Conservation (phyloP, 2,888 invertebrate species). For the Alentia gelatinosa region DNA sequence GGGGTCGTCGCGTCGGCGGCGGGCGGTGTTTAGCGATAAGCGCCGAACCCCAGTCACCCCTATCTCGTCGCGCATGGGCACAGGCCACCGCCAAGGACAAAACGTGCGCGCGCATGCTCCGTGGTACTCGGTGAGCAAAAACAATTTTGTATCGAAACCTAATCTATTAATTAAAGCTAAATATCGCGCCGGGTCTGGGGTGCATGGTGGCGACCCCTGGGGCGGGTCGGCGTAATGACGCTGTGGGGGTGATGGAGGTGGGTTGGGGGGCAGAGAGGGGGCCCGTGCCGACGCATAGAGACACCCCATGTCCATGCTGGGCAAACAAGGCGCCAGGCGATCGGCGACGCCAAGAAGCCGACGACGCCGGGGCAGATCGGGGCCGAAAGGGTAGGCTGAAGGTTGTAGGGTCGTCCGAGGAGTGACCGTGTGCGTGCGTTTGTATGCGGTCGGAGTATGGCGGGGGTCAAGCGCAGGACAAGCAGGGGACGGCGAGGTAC, state of each 20-base stretch:
- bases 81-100: not conserved
- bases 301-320: not conserved
- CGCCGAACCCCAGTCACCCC: not conserved
- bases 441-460: no score
- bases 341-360: not conserved
- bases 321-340: not conserved
- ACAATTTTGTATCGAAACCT: conserved; percentile 41
- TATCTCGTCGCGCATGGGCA: not conserved
- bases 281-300: not conserved
- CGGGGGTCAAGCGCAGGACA: no score
- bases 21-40: not conserved
- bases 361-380: not conserved
- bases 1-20: not conserved
- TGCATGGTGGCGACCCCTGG: not conserved
- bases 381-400: no score
- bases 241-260: not conserved
- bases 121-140: not conserved
- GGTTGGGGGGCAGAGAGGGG: not conserved
- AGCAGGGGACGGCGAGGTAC: no score
- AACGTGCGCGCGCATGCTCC: conserved; percentile 19
- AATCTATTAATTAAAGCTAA: conserved; percentile 50
- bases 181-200: not conserved
- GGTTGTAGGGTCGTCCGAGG: no score
- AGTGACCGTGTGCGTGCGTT: no score
- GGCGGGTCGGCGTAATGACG: not conserved